A percentile compares a stretch with the other conserved stretches of the same genome.
These are phyloP conservation scores for Pogonus chalceus DNA, from an alignment of 1,140 invertebrate species.

Conservation along the genomic window DNA sequence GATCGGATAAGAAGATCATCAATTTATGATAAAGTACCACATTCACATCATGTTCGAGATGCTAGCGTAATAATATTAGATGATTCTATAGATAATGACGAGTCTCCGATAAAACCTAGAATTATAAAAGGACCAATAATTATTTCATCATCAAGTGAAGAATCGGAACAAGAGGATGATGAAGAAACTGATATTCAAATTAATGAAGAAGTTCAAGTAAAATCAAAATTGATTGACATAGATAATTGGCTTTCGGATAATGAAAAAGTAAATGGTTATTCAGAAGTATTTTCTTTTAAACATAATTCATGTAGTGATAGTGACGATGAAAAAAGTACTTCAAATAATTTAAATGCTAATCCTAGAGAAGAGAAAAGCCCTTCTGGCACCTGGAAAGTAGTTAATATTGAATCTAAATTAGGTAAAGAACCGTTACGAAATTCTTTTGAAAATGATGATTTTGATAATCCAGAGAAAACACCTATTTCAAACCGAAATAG, in stretches of 20 bases:
- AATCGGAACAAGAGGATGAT: too few species aligned
- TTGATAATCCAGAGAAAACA: not conserved
- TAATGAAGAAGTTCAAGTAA: not conserved
- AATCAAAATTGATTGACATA: not conserved
- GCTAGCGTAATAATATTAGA: not conserved
- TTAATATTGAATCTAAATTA: not conserved
- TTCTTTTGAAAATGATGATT: constrained; percentile 12
- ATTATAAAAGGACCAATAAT: not conserved
- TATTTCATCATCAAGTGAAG: not conserved
- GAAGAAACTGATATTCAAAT: not conserved
- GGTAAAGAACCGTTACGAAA: not conserved
- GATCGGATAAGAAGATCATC: constrained; percentile 23
- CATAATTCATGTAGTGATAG: constrained; percentile 16
- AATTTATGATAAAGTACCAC: constrained; percentile 19
- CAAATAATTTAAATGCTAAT: not conserved
- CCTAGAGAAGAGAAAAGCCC: constrained; percentile 10
- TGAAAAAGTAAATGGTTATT: not conserved
- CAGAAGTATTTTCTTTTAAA: constrained; percentile 4
- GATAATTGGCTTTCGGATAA: not conserved
- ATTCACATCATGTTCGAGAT: not conserved
- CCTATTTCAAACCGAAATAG: not conserved
- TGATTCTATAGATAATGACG: not conserved
- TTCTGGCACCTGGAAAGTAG: constrained; percentile 9
- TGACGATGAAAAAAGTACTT: constrained; percentile 15
- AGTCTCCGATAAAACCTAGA: not conserved